These are phyloP conservation scores for Leptopilina syphax DNA, from an alignment of 2,888 invertebrate genomes.

Conservation along the genomic window DNA sequence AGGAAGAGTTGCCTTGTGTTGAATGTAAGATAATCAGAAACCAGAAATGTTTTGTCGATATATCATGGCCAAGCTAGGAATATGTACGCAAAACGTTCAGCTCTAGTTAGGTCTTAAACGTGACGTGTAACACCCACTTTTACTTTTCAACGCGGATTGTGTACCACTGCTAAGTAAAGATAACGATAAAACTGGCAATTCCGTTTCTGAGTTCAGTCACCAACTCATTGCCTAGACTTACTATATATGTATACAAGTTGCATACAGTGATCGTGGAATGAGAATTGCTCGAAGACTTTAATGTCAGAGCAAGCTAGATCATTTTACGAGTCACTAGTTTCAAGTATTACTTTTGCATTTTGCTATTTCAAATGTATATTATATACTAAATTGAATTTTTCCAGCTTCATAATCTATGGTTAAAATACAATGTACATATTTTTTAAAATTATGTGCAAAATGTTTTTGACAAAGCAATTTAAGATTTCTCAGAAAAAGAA, in stretches of 20 bases:
- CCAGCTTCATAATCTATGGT: not conserved
- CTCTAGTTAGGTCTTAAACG: constrained; percentile 32
- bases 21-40: not conserved
- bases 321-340: constrained; percentile 4
- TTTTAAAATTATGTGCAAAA: constrained; percentile 15
- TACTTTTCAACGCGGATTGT: constrained; percentile 37
- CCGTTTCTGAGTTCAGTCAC: constrained; percentile 24
- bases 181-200: constrained; percentile 19
- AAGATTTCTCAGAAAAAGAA: not conserved
- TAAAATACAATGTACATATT: constrained; percentile 5
- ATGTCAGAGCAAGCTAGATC: constrained; percentile 13
- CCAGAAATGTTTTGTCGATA: not conserved
- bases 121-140: constrained; percentile 38
- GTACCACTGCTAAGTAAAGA: constrained; percentile 28
- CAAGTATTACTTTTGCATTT: not conserved
- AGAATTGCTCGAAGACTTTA: constrained; percentile 34
- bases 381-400: constrained; percentile 4
- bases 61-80: constrained; percentile 15
- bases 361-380: not conserved
- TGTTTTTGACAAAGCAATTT: not conserved
- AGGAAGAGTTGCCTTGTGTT: no score
- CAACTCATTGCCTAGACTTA: not conserved
- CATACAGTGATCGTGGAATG: not conserved
- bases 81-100: constrained; percentile 25
- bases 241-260: no score